Evolutionary conservation across 2,888 invertebrate species (phyloP), one percentile per base, ranked within the genome.

Genomic region (Hirtodrosophila histrioides): DNA sequence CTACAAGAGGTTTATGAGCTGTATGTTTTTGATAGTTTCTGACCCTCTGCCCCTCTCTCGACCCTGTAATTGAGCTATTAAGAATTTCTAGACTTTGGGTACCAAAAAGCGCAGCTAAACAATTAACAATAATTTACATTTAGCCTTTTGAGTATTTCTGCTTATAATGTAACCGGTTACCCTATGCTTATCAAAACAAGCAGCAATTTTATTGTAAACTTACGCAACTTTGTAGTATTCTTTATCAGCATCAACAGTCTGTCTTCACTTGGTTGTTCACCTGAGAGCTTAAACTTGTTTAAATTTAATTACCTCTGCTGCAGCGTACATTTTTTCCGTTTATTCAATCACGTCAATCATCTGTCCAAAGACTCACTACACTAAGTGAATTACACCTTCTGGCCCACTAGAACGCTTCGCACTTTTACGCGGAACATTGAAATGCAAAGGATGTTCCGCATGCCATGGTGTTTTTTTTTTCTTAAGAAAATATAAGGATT

Each of bases 291-390:
- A 17, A 27, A 4, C 4, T 24, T 33, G 11, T 27, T 45, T 41
- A 69, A 65, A 65, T 75, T 53, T 9, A 65, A 75, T 73, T 61
- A 68, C 53, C 23, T 23, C 23, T 6, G 23, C 24, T 11, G 49
- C 54, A 11, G 37, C 29, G 53, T 39, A 2, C 4, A 12, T 46
- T 70, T 48, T 29, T 29, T 31, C 12, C 9, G 53, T 23, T 61
- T 45, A 75, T 57, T 70, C 58, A 76, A 68, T 77, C 62, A 64
- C 33, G 79, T 78, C 78, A 72, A 75, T 78, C 78, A 78, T 8
- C 39, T 60, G 78, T 69, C 78, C 78, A 72, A 60, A 40, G 33
- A 33, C 35, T 3, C 3, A 33, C 24, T 8, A 12, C 23, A 31
- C 9, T 48, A 45, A 67, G 24, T 39, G 40, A 67, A 72, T 67